Evolutionary conservation across 2,113 vertebrate genomes (phyloP).

Genomic region (Crypturellus undulatus): DNA sequence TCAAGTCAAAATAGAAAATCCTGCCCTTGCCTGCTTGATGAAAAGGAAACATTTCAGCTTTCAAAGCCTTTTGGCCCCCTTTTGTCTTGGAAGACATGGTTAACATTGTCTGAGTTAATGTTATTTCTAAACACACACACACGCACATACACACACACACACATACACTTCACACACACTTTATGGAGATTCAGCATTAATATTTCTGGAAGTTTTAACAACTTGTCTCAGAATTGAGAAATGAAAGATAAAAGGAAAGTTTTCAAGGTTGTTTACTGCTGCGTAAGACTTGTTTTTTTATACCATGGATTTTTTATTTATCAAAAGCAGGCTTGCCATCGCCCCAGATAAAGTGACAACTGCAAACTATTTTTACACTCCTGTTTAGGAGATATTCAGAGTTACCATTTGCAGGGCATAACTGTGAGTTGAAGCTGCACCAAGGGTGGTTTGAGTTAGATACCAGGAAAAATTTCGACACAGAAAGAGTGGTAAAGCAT

Average conservation of each 20-base stretch:
- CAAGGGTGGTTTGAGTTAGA: no score
- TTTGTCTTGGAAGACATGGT: not conserved
- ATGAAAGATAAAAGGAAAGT: constrained; percentile 6
- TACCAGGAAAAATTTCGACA: no score
- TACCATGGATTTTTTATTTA: not conserved
- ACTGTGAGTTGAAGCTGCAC: not conserved
- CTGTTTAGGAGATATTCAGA: not conserved
- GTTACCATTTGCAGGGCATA: not conserved
- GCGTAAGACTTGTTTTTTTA: not conserved
- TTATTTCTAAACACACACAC: not conserved
- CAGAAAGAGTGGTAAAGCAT: no score
- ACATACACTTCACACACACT: not conserved
- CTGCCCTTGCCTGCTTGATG: not conserved
- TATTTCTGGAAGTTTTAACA: not conserved
- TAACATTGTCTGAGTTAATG: not conserved
- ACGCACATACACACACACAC: not conserved
- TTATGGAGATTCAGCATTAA: not conserved
- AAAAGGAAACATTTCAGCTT: not conserved
- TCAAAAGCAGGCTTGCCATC: not conserved
- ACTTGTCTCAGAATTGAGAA: not conserved
- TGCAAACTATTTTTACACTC: not conserved
- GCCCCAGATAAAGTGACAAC: not conserved
- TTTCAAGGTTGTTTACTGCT: constrained; percentile 14
- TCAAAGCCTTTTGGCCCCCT: not conserved
- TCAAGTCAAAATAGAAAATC: not conserved